phyloP scores from a whole-genome alignment of 1,140 invertebrate species.

The Heliconius hewitsoni region DNA sequence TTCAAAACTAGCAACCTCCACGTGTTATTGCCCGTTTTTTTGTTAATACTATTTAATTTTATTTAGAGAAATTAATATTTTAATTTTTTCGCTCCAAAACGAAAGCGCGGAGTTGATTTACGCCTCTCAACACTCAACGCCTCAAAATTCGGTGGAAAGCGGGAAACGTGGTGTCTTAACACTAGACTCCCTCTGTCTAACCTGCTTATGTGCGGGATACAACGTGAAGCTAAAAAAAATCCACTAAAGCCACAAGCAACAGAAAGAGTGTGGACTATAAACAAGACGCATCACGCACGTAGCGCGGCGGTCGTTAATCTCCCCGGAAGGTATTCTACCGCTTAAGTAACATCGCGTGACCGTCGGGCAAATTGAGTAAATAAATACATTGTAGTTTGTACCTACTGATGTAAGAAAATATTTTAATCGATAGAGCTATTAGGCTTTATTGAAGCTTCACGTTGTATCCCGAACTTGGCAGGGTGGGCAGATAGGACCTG shows the following conservation, averaged over 20 bases:
- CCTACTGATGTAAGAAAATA: neutral
- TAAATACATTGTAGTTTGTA: neutral
- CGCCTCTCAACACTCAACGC: neutral
- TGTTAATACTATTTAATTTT: too few species aligned
- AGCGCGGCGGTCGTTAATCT: neutral
- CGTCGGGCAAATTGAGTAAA: neutral
- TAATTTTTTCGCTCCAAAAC: too few species aligned
- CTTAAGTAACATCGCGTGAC: constrained; percentile 11
- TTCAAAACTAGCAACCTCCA: too few species aligned
- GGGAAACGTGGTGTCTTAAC: neutral
- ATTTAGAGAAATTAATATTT: too few species aligned
- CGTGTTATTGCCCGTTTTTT: too few species aligned
- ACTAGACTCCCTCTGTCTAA: too few species aligned
- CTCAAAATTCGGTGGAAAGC: neutral
- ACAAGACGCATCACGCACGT: constrained; percentile 1
- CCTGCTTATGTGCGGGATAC: too few species aligned
- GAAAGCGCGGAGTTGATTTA: neutral
- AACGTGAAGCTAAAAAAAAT: neutral
- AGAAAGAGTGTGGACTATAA: neutral
- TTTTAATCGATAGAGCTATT: too few species aligned
- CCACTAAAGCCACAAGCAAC: neutral
- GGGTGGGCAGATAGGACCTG: too few species aligned
- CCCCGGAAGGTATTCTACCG: neutral
- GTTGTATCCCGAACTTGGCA: too few species aligned
- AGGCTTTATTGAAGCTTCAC: too few species aligned